Percentiles rank a stretch among this genome's conserved stretches.
Conservation (phyloP, 2,797 vertebrate species). For the Prunella strophiata region DNA sequence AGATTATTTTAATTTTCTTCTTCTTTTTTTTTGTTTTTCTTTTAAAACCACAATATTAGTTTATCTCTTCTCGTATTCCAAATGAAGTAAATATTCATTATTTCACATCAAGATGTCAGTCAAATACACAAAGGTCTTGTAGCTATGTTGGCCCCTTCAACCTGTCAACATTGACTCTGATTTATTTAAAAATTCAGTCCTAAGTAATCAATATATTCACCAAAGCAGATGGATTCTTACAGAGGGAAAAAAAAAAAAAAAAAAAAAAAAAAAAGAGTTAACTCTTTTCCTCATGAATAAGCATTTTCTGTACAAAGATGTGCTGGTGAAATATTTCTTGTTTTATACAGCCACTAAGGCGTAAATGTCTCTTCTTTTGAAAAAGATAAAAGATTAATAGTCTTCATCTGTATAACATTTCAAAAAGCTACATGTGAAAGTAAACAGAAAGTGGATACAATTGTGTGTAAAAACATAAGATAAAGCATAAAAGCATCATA, state of each 20-base stretch:
- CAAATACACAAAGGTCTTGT: not conserved
- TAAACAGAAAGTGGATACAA: not conserved
- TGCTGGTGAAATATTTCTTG: not conserved
- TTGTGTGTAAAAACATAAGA: not conserved
- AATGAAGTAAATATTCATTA: not conserved
- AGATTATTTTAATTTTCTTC: not conserved
- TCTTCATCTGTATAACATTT: not conserved
- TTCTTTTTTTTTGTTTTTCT: too few species aligned
- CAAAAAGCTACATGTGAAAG: not conserved
- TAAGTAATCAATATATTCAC: not conserved
- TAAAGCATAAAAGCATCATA: not conserved
- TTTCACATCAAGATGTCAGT: not conserved
- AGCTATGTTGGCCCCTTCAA: not conserved
- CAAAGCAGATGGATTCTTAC: not conserved
- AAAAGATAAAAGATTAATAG: not conserved
- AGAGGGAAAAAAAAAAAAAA: too few species aligned
- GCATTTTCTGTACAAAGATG: not conserved
- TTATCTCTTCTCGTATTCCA: not conserved
- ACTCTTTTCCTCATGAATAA: not conserved
- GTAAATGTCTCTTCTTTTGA: not conserved
- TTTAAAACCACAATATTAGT: not conserved
- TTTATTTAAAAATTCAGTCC: not conserved
- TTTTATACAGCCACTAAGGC: not conserved
- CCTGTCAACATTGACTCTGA: not conserved
- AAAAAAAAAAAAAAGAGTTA: accelerated